phyloP scores from a whole-genome alignment of 2,113 vertebrate genomes.

The Nettapus auritus region DNA sequence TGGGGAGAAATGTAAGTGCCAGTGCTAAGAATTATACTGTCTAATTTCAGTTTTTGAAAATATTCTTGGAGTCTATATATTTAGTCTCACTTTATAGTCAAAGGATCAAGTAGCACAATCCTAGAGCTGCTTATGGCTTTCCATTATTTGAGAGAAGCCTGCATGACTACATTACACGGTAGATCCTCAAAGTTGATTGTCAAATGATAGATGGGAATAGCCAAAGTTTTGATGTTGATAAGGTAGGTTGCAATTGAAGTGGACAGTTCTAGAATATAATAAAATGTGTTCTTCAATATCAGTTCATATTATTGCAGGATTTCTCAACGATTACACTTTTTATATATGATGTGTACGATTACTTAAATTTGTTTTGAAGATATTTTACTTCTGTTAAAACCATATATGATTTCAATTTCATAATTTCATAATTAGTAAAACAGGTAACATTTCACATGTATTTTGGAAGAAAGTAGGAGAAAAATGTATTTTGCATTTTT shows the following conservation, averaged over 20 bases:
- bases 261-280: background rate
- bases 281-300: background rate
- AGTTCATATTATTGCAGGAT: background rate
- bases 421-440: background rate
- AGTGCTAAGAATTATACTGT: background rate
- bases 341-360: background rate
- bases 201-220: background rate
- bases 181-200: background rate
- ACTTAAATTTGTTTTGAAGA: background rate
- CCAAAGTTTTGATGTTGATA: background rate
- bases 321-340: background rate
- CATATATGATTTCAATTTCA: background rate
- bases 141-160: background rate
- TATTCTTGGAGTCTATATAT: background rate
- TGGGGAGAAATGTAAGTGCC: background rate
- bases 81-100: background rate
- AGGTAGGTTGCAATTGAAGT: accelerated
- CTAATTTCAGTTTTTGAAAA: background rate
- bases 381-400: background rate
- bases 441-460: background rate
- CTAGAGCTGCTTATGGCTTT: background rate
- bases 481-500: background rate
- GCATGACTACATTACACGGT: background rate
- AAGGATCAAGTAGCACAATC: accelerated
- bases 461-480: background rate